Base-by-base conservation (phyloP, 2,113 vertebrate genomes). In the Thermophis baileyi region DNA sequence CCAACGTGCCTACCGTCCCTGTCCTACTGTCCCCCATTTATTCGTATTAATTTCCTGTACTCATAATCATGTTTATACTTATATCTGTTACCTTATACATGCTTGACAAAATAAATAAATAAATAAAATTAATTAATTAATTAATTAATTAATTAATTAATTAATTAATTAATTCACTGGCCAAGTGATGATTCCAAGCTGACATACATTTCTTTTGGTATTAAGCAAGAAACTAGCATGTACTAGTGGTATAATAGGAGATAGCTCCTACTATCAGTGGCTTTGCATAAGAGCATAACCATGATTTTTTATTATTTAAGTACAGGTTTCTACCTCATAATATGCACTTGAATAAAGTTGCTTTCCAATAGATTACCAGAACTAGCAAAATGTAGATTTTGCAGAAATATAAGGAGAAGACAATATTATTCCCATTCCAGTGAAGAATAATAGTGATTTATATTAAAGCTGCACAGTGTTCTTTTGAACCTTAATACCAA, bases 401-500 rank as follows among this genome's bases (percentile, higher is more conserved):
- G 46, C 85, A 86, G 85, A 49, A 86, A 49, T 27, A 81, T 40
- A 74, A 74, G 69, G n/a, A 74, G 14, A 46, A 25, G 55, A 85
- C 85, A 46, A 7, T 9, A 1, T 47, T 92, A 20, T n/a, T 47
- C 20, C 55, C 6, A 89, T n/a, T 89, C 91, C 10, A 50, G 20
- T 89, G 46, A 55, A 25, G 0, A 47, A 87, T 51, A 63, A 93
- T n/a, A 1, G 0, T 63, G 53, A 94, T 27, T n/a, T 89, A 49
- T 27, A 81, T 60, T 87, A 91, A 93, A 60, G n/a, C 93, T 86
- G 85, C 88, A 60, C 24, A 1, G 35, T 3, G 0, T 44, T 60
- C 44, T 14, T n/a, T 0, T 93, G 91, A 88, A 30, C 90, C 12
- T 94, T 91, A 93, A 92, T 46, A 94, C 93, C 91, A 87, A 96